Base-by-base conservation (phyloP, 2,797 vertebrate species). In the Acanthornis magna region DNA sequence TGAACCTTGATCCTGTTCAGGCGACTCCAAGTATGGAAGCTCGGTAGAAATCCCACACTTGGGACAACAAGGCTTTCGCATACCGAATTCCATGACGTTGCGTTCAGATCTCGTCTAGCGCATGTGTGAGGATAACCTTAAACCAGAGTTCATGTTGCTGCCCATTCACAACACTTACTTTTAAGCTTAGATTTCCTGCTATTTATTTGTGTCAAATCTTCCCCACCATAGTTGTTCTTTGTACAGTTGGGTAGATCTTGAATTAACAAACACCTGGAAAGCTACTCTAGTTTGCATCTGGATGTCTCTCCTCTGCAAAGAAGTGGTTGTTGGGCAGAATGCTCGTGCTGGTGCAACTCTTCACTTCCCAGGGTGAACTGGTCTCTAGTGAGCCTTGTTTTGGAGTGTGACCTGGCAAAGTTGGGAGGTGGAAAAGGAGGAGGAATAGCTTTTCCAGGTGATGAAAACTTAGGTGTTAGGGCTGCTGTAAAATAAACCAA, bases 71-170 rank as follows among this genome's bases (percentile, higher is more conserved):
- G 1, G 2, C 60, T 70, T 36, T 88, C 42, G 54, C n/a, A 23
- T 60, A 58, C 75, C 78, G 80, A 17, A 14, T 79, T 77, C 95
- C 40, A 62, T 94, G 85, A 84, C n/a, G 23, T 63, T 82, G 38
- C 38, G 3, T 75, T 86, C 63, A 62, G 36, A 54, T 90, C 54
- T 54, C 65, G 81, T 45, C 43, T 53, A 16, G 36, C 48, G 53
- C 16, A 1, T 22, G 11, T 16, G 48, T 70, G 51, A 57, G 71
- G 48, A 54, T 47, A 87, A 73, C 58, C 42, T 83, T 72, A 62
- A 36, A 22, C 26, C 51, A 34, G 43, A 55, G 38, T n/a, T 38
- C 5, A 0, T 58, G 42, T 43, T 12, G 1, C 88, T 68, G 23
- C 50, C 54, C 0, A 0, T 50, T 47, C 54, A 32, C 38, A 30